phyloP scores from a whole-genome alignment of 37 sponge, comb jelly and placozoan genomes.

The Diacarnus erythraeanus region DNA sequence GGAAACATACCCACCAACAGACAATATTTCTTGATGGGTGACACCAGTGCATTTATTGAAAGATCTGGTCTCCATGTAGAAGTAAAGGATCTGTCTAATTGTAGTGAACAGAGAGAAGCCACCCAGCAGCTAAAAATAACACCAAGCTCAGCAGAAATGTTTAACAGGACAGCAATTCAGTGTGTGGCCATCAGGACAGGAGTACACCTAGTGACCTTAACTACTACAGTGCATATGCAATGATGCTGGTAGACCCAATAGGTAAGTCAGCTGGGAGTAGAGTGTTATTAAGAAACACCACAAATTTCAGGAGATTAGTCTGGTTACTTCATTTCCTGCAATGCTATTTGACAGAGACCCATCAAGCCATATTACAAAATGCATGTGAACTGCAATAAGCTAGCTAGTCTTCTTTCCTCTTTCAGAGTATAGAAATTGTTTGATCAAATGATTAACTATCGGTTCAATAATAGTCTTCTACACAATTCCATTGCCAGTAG shows the following conservation, averaged over 20 bases:
- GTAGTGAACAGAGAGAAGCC: background rate
- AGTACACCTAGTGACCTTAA: background rate
- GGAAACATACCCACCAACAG: background rate
- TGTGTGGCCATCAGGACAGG: background rate
- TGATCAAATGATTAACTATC: no score
- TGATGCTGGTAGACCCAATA: background rate
- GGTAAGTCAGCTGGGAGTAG: no score
- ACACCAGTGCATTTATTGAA: background rate
- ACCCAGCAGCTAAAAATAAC: background rate
- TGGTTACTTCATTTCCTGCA: no score
- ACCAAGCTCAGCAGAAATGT: background rate
- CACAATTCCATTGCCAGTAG: no score
- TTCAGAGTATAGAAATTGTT: no score
- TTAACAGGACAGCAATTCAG: background rate
- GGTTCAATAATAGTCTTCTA: no score
- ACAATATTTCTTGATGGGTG: background rate
- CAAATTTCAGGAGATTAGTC: no score
- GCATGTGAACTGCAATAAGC: no score
- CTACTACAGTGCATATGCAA: background rate
- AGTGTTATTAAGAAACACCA: no score
- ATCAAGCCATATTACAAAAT: no score
- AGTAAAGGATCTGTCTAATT: background rate
- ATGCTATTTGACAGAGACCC: no score
- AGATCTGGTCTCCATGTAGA: background rate
- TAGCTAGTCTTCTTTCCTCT: no score